Evolutionary conservation across 2,888 invertebrate species (phyloP).

Genomic region (Thalpophila matura): DNA sequence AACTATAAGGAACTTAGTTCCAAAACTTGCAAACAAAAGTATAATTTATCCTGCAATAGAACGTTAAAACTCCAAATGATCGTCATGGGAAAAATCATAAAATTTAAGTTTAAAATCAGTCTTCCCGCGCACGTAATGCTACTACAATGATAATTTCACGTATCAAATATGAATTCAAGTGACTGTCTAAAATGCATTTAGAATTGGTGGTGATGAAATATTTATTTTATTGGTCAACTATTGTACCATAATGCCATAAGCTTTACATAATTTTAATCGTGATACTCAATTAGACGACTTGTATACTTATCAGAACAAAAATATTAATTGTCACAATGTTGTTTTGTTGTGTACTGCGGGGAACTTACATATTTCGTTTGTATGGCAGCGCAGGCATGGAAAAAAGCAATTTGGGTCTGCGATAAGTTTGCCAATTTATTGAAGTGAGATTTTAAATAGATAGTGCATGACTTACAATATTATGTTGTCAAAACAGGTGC

Average conservation of each 20-base stretch:
- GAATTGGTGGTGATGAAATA: slow-evolving; percentile 79
- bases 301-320: slow-evolving; percentile 79
- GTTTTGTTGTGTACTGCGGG: slow-evolving; percentile 73
- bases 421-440: background rate
- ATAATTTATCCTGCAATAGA: no score
- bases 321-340: slow-evolving; percentile 80
- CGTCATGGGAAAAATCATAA: background rate
- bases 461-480: background rate
- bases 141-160: slow-evolving; percentile 79
- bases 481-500: slow-evolving; percentile 11
- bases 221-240: slow-evolving; percentile 78
- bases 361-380: slow-evolving; percentile 19
- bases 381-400: background rate
- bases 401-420: background rate
- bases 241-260: slow-evolving; percentile 78
- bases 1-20: no score
- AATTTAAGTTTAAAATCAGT: slow-evolving; percentile 47
- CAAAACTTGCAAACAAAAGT: no score
- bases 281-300: slow-evolving; percentile 84
- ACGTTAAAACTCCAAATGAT: no score
- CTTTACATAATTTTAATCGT: slow-evolving; percentile 84
- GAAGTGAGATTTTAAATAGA: background rate
- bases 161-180: slow-evolving; percentile 64
- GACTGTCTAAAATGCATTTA: slow-evolving; percentile 88
- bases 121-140: slow-evolving; percentile 76